A percentile compares a stretch with the other conserved stretches of the same genome.
Conservation (phyloP, 2,888 invertebrate genomes). For the Mactromeris polynyma region DNA sequence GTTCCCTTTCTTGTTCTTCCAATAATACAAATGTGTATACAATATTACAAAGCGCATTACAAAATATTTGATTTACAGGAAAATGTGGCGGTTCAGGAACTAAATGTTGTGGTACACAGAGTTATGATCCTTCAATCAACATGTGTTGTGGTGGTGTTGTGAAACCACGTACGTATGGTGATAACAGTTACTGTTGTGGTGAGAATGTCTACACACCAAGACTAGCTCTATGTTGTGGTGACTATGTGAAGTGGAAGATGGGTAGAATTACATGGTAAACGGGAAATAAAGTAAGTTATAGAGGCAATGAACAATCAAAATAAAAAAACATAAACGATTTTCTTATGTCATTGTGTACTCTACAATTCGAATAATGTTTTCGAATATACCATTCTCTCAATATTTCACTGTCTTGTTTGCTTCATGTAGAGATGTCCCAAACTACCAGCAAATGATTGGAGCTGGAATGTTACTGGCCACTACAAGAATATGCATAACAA, state of each 20-base stretch:
- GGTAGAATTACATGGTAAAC: slow-evolving; percentile 44
- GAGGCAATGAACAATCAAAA: not conserved
- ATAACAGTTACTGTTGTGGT: slow-evolving; percentile 62
- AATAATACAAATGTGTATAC: too few relatives aligned
- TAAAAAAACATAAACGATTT: not conserved
- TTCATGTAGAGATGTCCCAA: too few relatives aligned
- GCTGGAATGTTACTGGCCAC: too few relatives aligned
- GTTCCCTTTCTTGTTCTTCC: too few relatives aligned
- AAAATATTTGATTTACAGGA: slow-evolving; percentile 15
- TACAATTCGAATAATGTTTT: too few relatives aligned
- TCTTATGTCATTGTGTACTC: not conserved
- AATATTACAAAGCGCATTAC: too few relatives aligned
- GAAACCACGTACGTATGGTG: slow-evolving; percentile 56
- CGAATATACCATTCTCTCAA: too few relatives aligned
- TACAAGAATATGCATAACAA: too few relatives aligned
- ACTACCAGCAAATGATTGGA: too few relatives aligned
- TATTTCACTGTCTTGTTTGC: too few relatives aligned
- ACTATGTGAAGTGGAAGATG: slow-evolving; percentile 62
- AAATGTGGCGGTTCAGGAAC: slow-evolving; percentile 52
- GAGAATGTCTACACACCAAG: slow-evolving; percentile 58
- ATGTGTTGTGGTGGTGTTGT: slow-evolving; percentile 57
- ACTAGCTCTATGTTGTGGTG: slow-evolving; percentile 62
- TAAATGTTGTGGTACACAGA: slow-evolving; percentile 55
- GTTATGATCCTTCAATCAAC: slow-evolving; percentile 52
- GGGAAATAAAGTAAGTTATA: slow-evolving; percentile 14